These are phyloP conservation scores for Drosophila maculinotata DNA, from an alignment of 2,888 invertebrate species.

Conservation along the genomic window DNA sequence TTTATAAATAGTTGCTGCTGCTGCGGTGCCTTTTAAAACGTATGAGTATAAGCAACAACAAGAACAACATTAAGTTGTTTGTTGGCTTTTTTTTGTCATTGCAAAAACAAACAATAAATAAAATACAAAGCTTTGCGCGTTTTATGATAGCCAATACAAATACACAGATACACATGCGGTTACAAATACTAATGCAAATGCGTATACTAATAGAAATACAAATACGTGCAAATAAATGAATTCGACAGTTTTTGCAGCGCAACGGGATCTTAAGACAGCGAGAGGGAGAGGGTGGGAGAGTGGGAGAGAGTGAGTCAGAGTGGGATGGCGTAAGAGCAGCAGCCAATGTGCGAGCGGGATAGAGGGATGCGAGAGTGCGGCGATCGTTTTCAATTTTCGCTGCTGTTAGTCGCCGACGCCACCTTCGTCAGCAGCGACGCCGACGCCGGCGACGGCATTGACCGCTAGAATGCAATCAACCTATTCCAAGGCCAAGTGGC, in stretches of 20 bases:
- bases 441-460: slow-evolving; percentile 75
- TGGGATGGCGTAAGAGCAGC: slow-evolving; percentile 8
- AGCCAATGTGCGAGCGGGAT: slow-evolving; percentile 15
- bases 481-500: slow-evolving; percentile 83
- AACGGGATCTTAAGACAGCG: slow-evolving; percentile 40
- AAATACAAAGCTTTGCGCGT: slow-evolving; percentile 42
- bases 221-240: slow-evolving; percentile 23
- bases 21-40: slow-evolving; percentile 52
- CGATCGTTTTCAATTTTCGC: slow-evolving; percentile 73
- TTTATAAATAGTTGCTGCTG: slow-evolving; percentile 76
- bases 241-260: slow-evolving; percentile 46
- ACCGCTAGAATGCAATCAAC: slow-evolving; percentile 84
- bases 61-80: slow-evolving; percentile 57
- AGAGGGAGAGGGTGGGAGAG: neutral
- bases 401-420: slow-evolving; percentile 57
- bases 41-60: slow-evolving; percentile 30
- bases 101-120: slow-evolving; percentile 66
- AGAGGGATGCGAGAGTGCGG: slow-evolving; percentile 23
- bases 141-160: slow-evolving; percentile 28
- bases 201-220: slow-evolving; percentile 28
- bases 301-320: neutral
- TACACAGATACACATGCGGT: slow-evolving; percentile 32
- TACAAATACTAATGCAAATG: slow-evolving; percentile 15
- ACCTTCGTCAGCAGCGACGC: slow-evolving; percentile 40
- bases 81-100: slow-evolving; percentile 63